These are phyloP conservation scores for Tympanoctomys barrerae DNA, from an alignment of 2,797 vertebrate genomes.

Conservation along the genomic window DNA sequence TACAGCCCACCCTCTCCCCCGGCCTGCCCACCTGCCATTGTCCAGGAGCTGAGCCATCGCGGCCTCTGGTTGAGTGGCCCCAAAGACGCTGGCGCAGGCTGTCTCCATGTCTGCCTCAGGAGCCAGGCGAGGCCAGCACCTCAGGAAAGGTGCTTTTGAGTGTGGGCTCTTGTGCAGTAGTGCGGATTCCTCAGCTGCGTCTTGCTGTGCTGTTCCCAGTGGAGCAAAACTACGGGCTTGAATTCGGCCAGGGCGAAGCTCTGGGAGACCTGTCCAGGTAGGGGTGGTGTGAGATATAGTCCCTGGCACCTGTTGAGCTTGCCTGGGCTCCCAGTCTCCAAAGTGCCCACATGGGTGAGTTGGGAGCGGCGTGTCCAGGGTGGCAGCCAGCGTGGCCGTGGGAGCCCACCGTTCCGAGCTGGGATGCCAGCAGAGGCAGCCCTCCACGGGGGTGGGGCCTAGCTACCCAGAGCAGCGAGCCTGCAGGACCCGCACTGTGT, in stretches of 20 bases:
- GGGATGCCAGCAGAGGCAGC: neutral
- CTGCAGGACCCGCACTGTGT: accelerated
- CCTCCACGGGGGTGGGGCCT: neutral
- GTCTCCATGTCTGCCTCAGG: neutral
- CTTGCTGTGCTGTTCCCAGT: neutral
- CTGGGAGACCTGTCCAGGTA: neutral
- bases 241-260: too few relatives aligned
- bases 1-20: accelerated
- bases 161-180: accelerated
- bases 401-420: neutral
- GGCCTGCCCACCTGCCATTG: too few relatives aligned
- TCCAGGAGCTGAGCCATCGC: accelerated
- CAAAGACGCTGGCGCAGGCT: too few relatives aligned
- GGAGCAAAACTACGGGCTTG: neutral
- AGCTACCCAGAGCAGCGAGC: neutral
- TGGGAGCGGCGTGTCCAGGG: too few relatives aligned
- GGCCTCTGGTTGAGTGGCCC: neutral
- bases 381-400: neutral
- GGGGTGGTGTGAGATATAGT: accelerated
- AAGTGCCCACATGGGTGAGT: accelerated
- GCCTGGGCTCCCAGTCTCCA: neutral
- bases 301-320: neutral
- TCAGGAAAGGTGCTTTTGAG: accelerated
- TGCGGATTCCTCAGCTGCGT: neutral
- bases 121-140: accelerated